Evolutionary conservation across 2,113 vertebrate species (phyloP), one percentile per base, ranked within the genome.

Genomic region (Pteruthius melanotis): DNA sequence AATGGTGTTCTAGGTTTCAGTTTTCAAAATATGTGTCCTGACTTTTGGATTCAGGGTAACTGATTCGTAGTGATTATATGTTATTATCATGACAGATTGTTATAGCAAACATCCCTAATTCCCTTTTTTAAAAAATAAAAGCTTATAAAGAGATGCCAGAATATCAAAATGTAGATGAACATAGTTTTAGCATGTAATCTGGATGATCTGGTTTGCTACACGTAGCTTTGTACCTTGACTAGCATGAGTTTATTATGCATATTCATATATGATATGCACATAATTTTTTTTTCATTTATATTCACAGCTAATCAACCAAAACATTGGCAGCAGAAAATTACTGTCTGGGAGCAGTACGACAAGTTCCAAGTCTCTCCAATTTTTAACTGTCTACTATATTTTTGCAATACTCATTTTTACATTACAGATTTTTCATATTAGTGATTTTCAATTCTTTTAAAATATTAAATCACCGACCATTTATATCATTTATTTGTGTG

Each of bases 251-350:
- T 80, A 76, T 88, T 89, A 66, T 3, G 4, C 37, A 68, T 56
- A 93, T 71, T 84, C 60, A 84, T 82, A 44, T 27, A 90, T 40
- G 26, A 80, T 7, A 53, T 9, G 45, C 15, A 50, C 26, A 74
- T 59, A 53, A 39, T 75, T 77, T 70, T 89, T 70, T 89, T 68
- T 87, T 33, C 68, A 92, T 94, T 90, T 90, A 69, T 54, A 90
- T 71, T 93, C 70, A 75, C 30, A 94, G 27, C 31, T 82, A 87
- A 94, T 90, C 78, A 89, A 75, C 65, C 47, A 70, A 86, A 91
- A 89, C 54, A 89, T 0, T 26, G 37, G 47, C 37, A 79, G 74
- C 17, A 91, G 31, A 87, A 82, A 85, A 95, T 70, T 72, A 75
- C 50, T 92, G 10, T 70, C 78, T 83, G 37, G 37, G 53, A 88